Evolutionary conservation across 2,797 vertebrate genomes (phyloP), one percentile per base, ranked within the genome.

Genomic region (Anolis apletophallus): DNA sequence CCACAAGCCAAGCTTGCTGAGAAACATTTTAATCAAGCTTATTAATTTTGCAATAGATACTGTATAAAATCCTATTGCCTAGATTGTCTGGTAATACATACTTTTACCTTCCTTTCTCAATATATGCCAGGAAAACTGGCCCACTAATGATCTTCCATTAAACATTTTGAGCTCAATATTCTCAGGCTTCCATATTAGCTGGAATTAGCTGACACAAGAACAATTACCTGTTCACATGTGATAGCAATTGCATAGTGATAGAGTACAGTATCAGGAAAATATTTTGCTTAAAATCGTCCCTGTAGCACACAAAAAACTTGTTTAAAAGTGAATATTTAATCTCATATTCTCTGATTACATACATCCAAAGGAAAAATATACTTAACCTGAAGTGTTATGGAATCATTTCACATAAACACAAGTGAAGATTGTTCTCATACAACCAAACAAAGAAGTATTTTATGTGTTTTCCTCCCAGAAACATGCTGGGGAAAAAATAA

Each of bases 41-140:
- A 89, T 50, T 87, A 72, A 90, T 83, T 91, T 85, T 88, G 69
- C 55, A 61, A 89, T 10, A 88, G 40, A 46, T 57, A n/a, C n/a
- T n/a, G n/a, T n/a, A 73, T 3, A n/a, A 86, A 94, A 59, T 86
- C 72, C 64, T 93, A 87, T 29, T 78, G 88, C 84, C 21, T 84
- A 67, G 94, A 95, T 95, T 95, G 93, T 95, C 95, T 88, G 36
- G 90, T 82, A 72, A 91, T 54, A 71, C 21, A 4, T 26, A 34
- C 54, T 59, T 0, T 0, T 50, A 84, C 50, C 1, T 86, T 76
- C 81, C 34, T 73, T 72, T 74, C 32, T 87, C 55, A 61, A 8
- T 3, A 46, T 46, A 87, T 90, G 84, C 29, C 86, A 12, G 84
- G 14, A 36, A 73, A 84, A n/a, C 82, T 85, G n/a, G 29, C 88